Base-by-base conservation (phyloP, 2,113 vertebrate genomes). In the Mesocricetus auratus region DNA sequence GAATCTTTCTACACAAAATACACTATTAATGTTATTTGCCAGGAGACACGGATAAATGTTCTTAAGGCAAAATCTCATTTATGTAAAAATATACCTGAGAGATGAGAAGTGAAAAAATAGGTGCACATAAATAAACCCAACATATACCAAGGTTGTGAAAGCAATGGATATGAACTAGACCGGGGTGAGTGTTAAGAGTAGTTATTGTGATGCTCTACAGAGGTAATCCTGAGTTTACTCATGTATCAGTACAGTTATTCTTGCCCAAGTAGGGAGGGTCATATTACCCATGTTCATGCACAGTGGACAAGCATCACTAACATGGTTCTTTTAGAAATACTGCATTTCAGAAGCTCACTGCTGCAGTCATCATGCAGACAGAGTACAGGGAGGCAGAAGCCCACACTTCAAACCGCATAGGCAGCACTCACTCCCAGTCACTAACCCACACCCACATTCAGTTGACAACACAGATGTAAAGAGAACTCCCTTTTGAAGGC, bases 381-480 rank as follows among this genome's bases (percentile, higher is more conserved):
- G 33, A 64, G 47, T 24, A 47, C 9, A 66, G 7, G 66, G 0
- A 79, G 0, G 58, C 62, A 91, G 22, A 89, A 1, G 29, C 73
- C 66, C 15, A 60, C 60, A 89, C 60, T 88, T 81, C 79, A 90
- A 85, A 22, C 19, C 74, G 81, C 50, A 88, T 75, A 24, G 4
- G 82, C 13, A 86, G 21, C 7, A 92, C 39, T n/a, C 24, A 58
- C 77, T 60, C 36, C 56, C 36, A 60, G 66, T 71, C 12, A 19
- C 33, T 68, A 21, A 62, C 7, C 33, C 92, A 56, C 56, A 50
- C 17, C 26, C 39, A 62, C 39, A 60, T 22, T 88, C 83, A 86
- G 39, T 29, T 73, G 53, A 77, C 60, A 95, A 60, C 29, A 94
- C 19, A 74, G 77, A 60, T 77, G 78, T 60, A 94, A 93, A 89